These are phyloP conservation scores for Lithosia quadra DNA, from an alignment of 2,888 invertebrate species.

Conservation along the genomic window DNA sequence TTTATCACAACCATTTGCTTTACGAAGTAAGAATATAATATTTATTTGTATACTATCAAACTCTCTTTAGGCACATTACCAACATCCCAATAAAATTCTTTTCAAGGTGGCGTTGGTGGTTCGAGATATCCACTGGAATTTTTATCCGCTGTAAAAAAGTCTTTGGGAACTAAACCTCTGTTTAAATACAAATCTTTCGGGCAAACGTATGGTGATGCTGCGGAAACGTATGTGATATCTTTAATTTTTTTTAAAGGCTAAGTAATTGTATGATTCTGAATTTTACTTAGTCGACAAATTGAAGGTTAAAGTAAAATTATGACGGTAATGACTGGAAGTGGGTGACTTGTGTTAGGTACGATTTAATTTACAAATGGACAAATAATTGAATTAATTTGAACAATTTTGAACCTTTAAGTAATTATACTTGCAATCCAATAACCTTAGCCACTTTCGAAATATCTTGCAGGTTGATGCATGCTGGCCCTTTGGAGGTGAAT, in stretches of 20 bases:
- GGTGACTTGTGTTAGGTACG: too few species aligned
- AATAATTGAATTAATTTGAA: too few species aligned
- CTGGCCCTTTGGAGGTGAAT: constrained; percentile 57
- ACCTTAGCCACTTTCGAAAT: neutral
- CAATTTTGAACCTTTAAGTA: too few species aligned
- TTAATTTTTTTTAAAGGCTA: neutral
- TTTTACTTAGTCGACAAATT: neutral
- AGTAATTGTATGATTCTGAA: neutral
- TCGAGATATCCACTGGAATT: constrained; percentile 65
- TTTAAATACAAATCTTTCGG: constrained; percentile 67
- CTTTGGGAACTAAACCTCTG: constrained; percentile 63
- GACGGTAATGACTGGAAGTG: too few species aligned
- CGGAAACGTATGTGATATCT: constrained; percentile 62
- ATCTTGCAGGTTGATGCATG: constrained; percentile 51
- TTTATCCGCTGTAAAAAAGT: constrained; percentile 61
- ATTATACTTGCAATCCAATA: too few species aligned
- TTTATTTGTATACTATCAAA: neutral
- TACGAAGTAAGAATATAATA: constrained; percentile 67
- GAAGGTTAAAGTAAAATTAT: too few species aligned
- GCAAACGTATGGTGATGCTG: constrained; percentile 67
- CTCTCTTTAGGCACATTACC: neutral
- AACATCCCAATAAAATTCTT: neutral
- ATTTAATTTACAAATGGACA: too few species aligned
- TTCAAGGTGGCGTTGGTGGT: constrained; percentile 70
- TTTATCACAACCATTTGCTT: constrained; percentile 69